Evolutionary conservation across 2,888 invertebrate genomes (phyloP), one percentile per base, ranked within the genome.

Genomic region (Oscheius sp.): DNA sequence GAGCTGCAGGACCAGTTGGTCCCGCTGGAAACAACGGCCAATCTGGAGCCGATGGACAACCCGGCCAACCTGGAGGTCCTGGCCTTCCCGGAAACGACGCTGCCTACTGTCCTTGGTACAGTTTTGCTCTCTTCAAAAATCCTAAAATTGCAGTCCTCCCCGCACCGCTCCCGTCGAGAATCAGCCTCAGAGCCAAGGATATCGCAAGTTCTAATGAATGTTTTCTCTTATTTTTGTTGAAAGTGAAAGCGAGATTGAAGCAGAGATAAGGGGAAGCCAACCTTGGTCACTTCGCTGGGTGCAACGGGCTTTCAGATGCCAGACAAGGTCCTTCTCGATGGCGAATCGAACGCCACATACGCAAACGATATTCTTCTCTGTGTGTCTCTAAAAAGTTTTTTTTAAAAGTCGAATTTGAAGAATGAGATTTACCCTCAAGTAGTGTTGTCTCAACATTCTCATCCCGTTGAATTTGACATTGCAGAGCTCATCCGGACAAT

Each of bases 1-100:
- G 79, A 70, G 71, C 78, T 69, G 71, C 74, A 53, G 70, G 79
- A 53, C 72, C 74, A 37, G 71, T 76, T 39, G 79, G 74, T 33
- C 71, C 66, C 65, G 70, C 73, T 29, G 63, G 52, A 50, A 20
- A n/a, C n/a, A n/a, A n/a, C n/a, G n/a, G n/a, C n/a, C n/a, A n/a
- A n/a, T n/a, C n/a, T n/a, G n/a, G n/a, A n/a, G n/a, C n/a, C n/a
- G n/a, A n/a, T n/a, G n/a, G n/a, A n/a, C n/a, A n/a, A n/a, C n/a
- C n/a, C n/a, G n/a, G n/a, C n/a, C n/a, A n/a, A n/a, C n/a, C n/a
- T n/a, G n/a, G n/a, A n/a, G n/a, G n/a, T n/a, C n/a, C n/a, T n/a
- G n/a, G n/a, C n/a, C n/a, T n/a, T n/a, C n/a, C n/a, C n/a, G n/a
- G n/a, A n/a, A n/a, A n/a, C n/a, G n/a, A n/a, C n/a, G n/a, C n/a